A percentile compares a stretch with the other conserved stretches of the same genome.
These are phyloP conservation scores for Lepus timidus DNA, from an alignment of 2,113 vertebrate genomes.

Conservation along the genomic window DNA sequence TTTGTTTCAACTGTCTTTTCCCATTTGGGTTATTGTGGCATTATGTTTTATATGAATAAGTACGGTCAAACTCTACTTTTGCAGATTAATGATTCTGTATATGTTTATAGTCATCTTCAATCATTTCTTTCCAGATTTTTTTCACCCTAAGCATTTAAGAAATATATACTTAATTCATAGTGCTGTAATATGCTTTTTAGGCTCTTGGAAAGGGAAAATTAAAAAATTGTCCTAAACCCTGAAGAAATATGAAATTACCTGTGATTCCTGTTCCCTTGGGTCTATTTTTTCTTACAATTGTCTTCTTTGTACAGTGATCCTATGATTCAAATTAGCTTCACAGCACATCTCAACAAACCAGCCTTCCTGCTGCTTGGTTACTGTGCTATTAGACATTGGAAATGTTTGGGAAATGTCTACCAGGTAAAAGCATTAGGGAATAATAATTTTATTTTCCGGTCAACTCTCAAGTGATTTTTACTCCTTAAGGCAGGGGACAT, in stretches of 20 bases:
- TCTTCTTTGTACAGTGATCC: not conserved
- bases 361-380: not conserved
- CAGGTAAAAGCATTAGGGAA: not conserved
- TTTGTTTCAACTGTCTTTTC: not conserved
- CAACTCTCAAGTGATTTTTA: not conserved
- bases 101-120: not conserved
- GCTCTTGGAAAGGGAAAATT: not conserved
- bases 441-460: not conserved
- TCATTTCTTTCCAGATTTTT: not conserved
- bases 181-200: not conserved
- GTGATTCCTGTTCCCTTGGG: not conserved
- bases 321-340: constrained; percentile 58
- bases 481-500: not conserved
- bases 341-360: not conserved
- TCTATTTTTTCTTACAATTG: not conserved
- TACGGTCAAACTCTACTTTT: not conserved
- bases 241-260: not conserved
- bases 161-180: not conserved
- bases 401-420: not conserved
- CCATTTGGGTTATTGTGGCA: accelerated
- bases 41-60: not conserved
- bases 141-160: not conserved
- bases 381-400: not conserved
- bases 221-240: not conserved
- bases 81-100: not conserved